Evolutionary conservation across 2,888 invertebrate species (phyloP).

Genomic region (Miltochrista miniata): DNA sequence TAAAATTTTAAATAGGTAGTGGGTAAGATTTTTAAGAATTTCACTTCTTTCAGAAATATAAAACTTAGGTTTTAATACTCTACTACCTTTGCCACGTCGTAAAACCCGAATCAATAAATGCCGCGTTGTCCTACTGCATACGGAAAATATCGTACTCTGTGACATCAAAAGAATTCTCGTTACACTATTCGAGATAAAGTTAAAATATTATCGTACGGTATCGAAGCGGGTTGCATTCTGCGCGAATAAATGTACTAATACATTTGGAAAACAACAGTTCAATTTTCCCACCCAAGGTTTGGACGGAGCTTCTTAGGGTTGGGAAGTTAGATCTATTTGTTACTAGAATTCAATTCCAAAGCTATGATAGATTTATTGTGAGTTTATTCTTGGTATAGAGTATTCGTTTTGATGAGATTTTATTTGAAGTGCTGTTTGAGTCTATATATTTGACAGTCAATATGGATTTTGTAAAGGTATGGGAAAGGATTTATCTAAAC

Average conservation of each 20-base stretch:
- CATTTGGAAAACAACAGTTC: conserved; percentile 77
- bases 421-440: not conserved
- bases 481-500: no score
- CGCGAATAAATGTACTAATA: conserved; percentile 75
- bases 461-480: not conserved
- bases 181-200: conserved; percentile 74
- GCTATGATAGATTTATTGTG: conserved; percentile 15
- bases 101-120: not conserved
- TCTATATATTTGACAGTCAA: not conserved
- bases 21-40: no score
- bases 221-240: conserved; percentile 66
- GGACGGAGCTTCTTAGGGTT: conserved; percentile 33
- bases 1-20: no score
- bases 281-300: conserved; percentile 55
- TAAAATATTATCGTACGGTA: conserved; percentile 77
- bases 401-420: conserved; percentile 1
- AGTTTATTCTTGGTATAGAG: conserved; percentile 1
- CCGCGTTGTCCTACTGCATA: conserved; percentile 14
- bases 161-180: conserved; percentile 57
- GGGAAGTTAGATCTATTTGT: conserved; percentile 35
- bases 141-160: conserved; percentile 34
- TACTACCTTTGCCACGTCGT: no score
- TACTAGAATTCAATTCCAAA: conserved; percentile 27
- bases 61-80: no score
- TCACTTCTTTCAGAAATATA: no score